A percentile compares a stretch with the other conserved stretches of the same genome.
These are phyloP conservation scores for Hylyphantes graminicola DNA, from an alignment of 1,140 invertebrate genomes.

Conservation along the genomic window DNA sequence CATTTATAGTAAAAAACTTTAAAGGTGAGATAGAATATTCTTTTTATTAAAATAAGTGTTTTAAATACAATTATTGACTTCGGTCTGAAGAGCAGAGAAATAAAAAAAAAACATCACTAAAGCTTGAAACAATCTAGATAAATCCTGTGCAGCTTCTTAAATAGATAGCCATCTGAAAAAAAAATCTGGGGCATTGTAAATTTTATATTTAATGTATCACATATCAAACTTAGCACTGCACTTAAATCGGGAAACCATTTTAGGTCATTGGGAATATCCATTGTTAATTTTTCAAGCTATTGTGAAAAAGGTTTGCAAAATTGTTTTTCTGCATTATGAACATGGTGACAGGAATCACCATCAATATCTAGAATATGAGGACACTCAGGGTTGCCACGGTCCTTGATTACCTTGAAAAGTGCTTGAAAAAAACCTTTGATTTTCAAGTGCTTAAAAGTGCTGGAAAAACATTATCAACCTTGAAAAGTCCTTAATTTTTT, in stretches of 20 bases:
- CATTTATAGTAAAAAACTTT: too few species aligned
- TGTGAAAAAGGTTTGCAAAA: slow-evolving; percentile 63
- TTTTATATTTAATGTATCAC: slow-evolving; percentile 56
- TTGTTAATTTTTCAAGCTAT: slow-evolving; percentile 59
- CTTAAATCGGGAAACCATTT: slow-evolving; percentile 63
- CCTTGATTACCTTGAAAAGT: too few species aligned
- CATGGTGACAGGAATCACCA: slow-evolving; percentile 64
- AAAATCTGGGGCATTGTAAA: slow-evolving; percentile 62
- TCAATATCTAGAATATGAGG: slow-evolving; percentile 64
- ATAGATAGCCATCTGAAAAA: slow-evolving; percentile 63
- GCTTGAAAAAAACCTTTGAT: too few species aligned
- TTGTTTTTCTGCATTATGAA: slow-evolving; percentile 61
- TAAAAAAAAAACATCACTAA: slow-evolving; percentile 60
- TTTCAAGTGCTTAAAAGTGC: too few species aligned
- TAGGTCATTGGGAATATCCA: slow-evolving; percentile 63
- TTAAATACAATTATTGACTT: not conserved
- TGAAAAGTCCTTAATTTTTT: too few species aligned
- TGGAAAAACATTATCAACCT: too few species aligned
- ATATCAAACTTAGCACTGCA: slow-evolving; percentile 61
- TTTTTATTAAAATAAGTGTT: too few species aligned
- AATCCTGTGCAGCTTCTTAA: slow-evolving; percentile 62
- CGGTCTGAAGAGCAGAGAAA: slow-evolving; percentile 26
- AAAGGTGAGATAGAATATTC: too few species aligned
- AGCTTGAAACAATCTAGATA: slow-evolving; percentile 49
- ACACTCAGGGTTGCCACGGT: too few species aligned